phyloP scores from a whole-genome alignment of 2,797 vertebrate genomes.

The Pogonophryne albipinna region DNA sequence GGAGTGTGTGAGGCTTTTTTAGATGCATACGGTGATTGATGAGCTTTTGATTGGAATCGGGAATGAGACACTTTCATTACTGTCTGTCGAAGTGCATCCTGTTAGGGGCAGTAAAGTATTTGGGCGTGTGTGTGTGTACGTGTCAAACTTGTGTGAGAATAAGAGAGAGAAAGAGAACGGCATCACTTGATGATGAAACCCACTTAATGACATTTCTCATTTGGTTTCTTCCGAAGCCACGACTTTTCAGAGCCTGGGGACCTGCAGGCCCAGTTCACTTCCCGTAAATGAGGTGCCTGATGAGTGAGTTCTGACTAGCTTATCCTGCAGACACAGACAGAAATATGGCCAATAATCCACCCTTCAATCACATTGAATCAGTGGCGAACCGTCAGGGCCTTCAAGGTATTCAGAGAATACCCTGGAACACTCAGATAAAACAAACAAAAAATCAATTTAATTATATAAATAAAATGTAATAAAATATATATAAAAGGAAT shows the following conservation, averaged over 20 bases:
- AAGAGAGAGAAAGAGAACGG: constrained; percentile 42
- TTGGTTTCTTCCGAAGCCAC: constrained; percentile 63
- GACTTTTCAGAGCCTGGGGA: constrained; percentile 57
- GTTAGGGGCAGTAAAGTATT: constrained; percentile 75
- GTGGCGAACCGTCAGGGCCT: too few species aligned
- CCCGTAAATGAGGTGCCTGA: constrained; percentile 58
- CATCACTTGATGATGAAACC: constrained; percentile 70
- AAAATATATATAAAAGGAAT: too few species aligned
- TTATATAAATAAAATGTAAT: too few species aligned
- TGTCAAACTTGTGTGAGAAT: constrained; percentile 7
- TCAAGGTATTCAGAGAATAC: too few species aligned
- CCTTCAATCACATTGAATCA: constrained; percentile 58
- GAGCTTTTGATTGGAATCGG: constrained; percentile 86
- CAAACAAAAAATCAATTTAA: too few species aligned
- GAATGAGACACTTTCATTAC: constrained; percentile 86
- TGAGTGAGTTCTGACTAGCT: constrained; percentile 56
- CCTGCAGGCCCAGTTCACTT: constrained; percentile 65
- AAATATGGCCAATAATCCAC: constrained; percentile 55
- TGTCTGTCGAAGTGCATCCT: constrained; percentile 80
- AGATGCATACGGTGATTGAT: constrained; percentile 81
- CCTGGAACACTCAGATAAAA: too few species aligned
- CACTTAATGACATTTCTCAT: constrained; percentile 80
- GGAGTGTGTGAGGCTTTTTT: constrained; percentile 55
- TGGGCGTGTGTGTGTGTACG: constrained; percentile 35
- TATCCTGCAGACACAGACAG: constrained; percentile 43